Base-by-base conservation (phyloP, 2,797 vertebrate genomes). In the Poecilia gillii region DNA sequence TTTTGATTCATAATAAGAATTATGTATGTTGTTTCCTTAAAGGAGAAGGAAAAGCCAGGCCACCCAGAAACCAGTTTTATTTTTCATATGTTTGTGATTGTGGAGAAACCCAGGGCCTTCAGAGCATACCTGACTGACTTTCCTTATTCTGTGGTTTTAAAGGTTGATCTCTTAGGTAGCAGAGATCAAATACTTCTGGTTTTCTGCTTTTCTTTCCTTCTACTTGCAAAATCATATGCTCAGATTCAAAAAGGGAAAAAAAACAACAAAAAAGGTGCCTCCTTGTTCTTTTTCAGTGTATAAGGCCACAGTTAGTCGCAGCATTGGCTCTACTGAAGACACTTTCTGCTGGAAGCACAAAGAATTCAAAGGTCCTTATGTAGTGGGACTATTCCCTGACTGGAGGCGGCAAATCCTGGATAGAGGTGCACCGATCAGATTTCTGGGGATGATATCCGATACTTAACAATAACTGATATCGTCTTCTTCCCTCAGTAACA, bases 11-110 rank as follows among this genome's bases (percentile, higher is more conserved):
- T 89, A 87, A 89, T 89, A 74, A 84, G 49, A 88, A 92, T 95
- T 94, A 94, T 96, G 89, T 95, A 96, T 96, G 95, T 96, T 94
- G 95, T 92, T 96, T 96, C 94, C 94, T 90, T 86, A 89, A 94
- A 93, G 89, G 91, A 90, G 93, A 94, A 91, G 91, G 88, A 89
- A 88, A 90, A 91, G 88, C 91, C 94, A 92, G 90, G 78, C 86
- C 90, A 88, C 90, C 85, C 90, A 87, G 88, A 94, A 88, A 88
- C 92, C 92, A 92, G 92, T 93, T 92, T 84, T 91, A 90, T 85
- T 72, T 81, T 79, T 47, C 39, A 13, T 47, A 28, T 13, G 85
- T 94, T 92, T 88, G 78, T 91, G 92, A 94, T 94, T 95, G 94
- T 94, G 92, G 91, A 93, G 82, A 92, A 80, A 94, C 94, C 94